phyloP scores from a whole-genome alignment of 2,797 vertebrate species.

The Apodemus agrarius region DNA sequence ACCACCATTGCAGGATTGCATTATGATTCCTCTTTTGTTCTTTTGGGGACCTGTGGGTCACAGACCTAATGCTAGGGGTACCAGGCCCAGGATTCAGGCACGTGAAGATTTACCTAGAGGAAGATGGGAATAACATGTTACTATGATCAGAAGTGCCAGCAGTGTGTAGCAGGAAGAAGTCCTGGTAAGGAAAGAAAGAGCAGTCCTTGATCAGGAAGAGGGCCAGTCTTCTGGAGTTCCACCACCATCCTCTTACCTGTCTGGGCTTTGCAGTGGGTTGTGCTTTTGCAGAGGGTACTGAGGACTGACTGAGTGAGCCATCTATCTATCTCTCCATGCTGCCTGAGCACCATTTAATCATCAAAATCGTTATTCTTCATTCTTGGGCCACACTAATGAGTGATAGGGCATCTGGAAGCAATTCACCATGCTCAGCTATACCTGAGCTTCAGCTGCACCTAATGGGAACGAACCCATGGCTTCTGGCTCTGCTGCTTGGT shows the following conservation, averaged over 20 bases:
- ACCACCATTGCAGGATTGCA: background rate
- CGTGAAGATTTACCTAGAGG: background rate
- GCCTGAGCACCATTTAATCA: slow-evolving; percentile 20
- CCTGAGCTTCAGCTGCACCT: background rate
- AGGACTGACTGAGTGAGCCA: background rate
- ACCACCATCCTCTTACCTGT: background rate
- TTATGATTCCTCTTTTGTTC: background rate
- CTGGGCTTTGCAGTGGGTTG: background rate
- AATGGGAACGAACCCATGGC: background rate
- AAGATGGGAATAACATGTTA: background rate
- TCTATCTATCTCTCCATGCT: no score
- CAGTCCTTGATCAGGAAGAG: background rate
- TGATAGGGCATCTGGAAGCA: background rate
- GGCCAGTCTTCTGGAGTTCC: background rate
- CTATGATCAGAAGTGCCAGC: background rate
- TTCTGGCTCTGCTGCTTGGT: background rate
- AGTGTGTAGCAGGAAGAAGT: background rate
- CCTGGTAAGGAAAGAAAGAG: background rate
- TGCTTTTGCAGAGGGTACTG: background rate
- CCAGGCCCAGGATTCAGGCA: background rate
- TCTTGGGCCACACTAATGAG: slow-evolving; percentile 13
- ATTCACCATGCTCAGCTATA: background rate
- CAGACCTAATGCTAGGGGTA: background rate
- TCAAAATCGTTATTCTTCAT: slow-evolving; percentile 33
- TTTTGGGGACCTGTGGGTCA: background rate